Percentiles rank a stretch among this genome's conserved stretches.
phyloP scores from a whole-genome alignment of 2,113 vertebrate genomes.

The Vulpes ferrilata region DNA sequence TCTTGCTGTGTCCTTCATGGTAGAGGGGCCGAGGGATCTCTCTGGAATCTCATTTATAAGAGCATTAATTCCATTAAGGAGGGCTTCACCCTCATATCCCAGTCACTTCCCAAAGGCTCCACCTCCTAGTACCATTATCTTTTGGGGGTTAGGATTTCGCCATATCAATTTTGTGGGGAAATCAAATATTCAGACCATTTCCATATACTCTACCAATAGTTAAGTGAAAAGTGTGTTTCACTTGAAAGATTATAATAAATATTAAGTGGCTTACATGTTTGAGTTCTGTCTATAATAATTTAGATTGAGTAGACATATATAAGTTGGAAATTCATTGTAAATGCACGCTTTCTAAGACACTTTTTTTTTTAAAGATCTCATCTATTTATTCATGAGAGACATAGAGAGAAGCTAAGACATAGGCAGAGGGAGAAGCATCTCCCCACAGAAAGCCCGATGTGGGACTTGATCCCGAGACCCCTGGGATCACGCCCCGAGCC shows the following conservation, averaged over 20 bases:
- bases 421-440: too few relatives aligned
- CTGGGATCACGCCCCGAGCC: too few relatives aligned
- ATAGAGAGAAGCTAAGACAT: too few relatives aligned
- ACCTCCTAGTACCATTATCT: not conserved
- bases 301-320: slow-evolving; percentile 20
- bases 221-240: slow-evolving; percentile 34
- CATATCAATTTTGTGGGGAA: not conserved
- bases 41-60: not conserved
- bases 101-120: not conserved
- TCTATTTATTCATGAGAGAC: too few relatives aligned
- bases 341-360: not conserved
- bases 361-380: too few relatives aligned
- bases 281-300: slow-evolving; percentile 10
- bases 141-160: not conserved
- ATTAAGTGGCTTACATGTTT: slow-evolving; percentile 9
- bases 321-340: slow-evolving; percentile 12
- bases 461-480: too few relatives aligned
- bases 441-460: too few relatives aligned
- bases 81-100: not conserved
- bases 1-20: not conserved
- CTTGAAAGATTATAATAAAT: slow-evolving; percentile 25
- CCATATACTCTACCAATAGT: not conserved
- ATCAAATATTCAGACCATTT: not conserved
- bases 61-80: not conserved
- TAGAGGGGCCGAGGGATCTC: not conserved